Conservation (phyloP, 2,888 invertebrate species). For the Strigamia crassipes region DNA sequence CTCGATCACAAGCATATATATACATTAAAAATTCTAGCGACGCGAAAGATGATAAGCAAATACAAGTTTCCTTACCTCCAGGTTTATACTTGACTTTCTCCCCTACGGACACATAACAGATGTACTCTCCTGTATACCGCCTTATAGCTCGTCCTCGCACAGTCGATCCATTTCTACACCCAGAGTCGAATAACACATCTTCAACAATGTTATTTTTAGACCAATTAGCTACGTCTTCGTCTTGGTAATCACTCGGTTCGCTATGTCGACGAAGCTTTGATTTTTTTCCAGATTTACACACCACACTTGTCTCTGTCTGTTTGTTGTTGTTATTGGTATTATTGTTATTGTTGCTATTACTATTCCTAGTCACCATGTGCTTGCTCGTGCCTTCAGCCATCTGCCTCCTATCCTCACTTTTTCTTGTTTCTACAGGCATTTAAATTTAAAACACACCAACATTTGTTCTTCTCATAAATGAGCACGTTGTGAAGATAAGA, state of each 20-base stretch:
- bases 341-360: neutral
- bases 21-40: too few relatives aligned
- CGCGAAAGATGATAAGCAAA: neutral
- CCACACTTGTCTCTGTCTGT: neutral
- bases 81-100: conserved; percentile 58
- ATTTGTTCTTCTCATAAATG: conserved; percentile 6
- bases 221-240: conserved; percentile 29
- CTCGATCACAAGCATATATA: too few relatives aligned
- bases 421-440: conserved; percentile 33
- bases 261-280: neutral
- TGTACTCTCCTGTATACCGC: conserved; percentile 53
- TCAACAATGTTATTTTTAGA: conserved; percentile 33
- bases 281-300: neutral
- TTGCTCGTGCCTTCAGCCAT: conserved; percentile 23
- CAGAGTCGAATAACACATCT: neutral
- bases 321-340: conserved; percentile 1
- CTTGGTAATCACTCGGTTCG: conserved; percentile 22
- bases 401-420: conserved; percentile 30
- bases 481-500: neutral
- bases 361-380: conserved; percentile 32
- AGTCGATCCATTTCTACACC: conserved; percentile 44
- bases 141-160: conserved; percentile 33
- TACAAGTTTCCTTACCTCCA: conserved; percentile 55
- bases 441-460: neutral
- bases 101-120: conserved; percentile 55